Evolutionary conservation across 2,888 invertebrate species (phyloP).

Genomic region (Dryobotodes eremita): DNA sequence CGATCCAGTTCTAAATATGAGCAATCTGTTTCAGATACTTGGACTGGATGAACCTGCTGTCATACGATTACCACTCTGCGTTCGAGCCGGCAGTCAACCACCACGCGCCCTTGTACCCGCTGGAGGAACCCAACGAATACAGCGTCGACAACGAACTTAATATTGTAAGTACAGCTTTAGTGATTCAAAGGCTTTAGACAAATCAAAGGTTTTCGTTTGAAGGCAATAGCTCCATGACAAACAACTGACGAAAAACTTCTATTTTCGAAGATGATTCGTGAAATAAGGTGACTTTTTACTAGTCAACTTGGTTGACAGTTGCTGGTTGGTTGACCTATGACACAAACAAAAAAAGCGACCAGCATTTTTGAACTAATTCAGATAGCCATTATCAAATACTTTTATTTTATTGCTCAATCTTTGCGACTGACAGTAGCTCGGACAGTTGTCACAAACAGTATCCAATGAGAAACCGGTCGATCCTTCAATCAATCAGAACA

Average conservation of each 20-base stretch:
- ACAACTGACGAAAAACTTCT: neutral
- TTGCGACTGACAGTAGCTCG: neutral
- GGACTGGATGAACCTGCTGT: constrained; percentile 97
- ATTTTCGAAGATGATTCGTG: neutral
- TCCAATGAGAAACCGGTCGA: constrained; percentile 21
- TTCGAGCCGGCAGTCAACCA: constrained; percentile 97
- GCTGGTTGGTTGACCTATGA: too few species aligned
- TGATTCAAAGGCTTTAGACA: neutral
- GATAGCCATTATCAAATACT: neutral
- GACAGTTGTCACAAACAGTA: neutral
- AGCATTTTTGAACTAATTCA: neutral
- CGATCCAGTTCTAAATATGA: too few species aligned
- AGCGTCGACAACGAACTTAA: constrained; percentile 97
- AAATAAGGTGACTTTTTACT: neutral
- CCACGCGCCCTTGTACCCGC: constrained; percentile 95
- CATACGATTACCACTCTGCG: constrained; percentile 98
- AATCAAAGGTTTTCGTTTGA: neutral
- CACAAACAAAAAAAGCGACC: too few species aligned
- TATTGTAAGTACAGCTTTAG: constrained; percentile 92
- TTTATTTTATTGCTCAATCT: neutral
- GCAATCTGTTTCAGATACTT: constrained; percentile 91
- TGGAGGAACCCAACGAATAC: constrained; percentile 96
- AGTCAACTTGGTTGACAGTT: neutral
- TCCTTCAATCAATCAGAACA: constrained; percentile 33
- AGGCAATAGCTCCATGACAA: neutral